Conservation (phyloP, 2,113 vertebrate species). For the Phoxinus phoxinus region DNA sequence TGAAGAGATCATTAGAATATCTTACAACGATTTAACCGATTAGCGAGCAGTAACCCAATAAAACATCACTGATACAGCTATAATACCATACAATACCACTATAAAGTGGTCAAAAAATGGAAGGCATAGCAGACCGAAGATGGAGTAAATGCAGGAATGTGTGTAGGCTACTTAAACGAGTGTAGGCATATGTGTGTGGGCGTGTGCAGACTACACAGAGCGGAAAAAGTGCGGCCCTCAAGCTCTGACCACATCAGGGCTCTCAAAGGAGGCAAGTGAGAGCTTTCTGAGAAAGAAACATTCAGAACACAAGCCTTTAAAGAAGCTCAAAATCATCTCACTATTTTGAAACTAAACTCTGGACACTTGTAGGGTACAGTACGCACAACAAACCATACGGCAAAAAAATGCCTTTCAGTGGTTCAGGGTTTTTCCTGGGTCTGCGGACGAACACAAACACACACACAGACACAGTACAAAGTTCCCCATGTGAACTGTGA, state of each 20-base stretch:
- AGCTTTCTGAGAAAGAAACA: slow-evolving; percentile 31
- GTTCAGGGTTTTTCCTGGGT: too few species aligned
- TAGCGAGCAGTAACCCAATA: neutral
- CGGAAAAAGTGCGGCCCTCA: slow-evolving; percentile 32
- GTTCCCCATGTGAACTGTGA: too few species aligned
- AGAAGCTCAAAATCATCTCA: slow-evolving; percentile 6
- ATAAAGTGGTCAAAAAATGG: neutral
- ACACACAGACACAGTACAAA: too few species aligned
- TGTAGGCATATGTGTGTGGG: slow-evolving; percentile 40
- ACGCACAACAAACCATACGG: neutral
- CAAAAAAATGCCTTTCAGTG: neutral
- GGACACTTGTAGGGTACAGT: neutral
- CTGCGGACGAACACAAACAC: too few species aligned
- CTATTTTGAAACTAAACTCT: neutral
- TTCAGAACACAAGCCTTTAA: slow-evolving; percentile 35
- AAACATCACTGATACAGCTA: neutral
- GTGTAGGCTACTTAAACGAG: slow-evolving; percentile 46
- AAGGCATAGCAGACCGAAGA: neutral
- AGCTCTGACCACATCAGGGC: slow-evolving; percentile 38
- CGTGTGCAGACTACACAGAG: slow-evolving; percentile 19
- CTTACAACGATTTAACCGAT: neutral
- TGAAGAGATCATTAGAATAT: neutral
- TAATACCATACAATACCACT: neutral
- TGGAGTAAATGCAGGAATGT: slow-evolving; percentile 45
- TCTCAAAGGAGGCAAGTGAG: slow-evolving; percentile 19